These are phyloP conservation scores for Lophotis ruficrista DNA, from an alignment of 2,113 vertebrate species.

Conservation along the genomic window DNA sequence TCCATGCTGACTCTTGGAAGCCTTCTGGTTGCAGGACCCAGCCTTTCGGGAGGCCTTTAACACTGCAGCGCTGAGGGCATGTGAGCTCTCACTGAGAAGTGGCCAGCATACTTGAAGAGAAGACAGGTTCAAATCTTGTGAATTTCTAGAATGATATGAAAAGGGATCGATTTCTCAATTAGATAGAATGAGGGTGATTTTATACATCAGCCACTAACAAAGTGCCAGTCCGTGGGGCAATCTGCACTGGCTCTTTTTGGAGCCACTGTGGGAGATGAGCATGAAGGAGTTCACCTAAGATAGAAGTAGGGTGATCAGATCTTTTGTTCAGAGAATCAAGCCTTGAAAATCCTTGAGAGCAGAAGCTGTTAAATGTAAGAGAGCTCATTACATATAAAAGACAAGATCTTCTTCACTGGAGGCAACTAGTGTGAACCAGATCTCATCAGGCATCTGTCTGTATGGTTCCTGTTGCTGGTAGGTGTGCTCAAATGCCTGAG, in stretches of 20 bases:
- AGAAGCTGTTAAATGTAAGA: not conserved
- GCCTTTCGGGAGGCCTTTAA: not conserved
- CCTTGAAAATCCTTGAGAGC: not conserved
- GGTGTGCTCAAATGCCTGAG: not conserved
- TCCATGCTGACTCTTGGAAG: not conserved
- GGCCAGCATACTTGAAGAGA: not conserved
- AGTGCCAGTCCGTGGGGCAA: not conserved
- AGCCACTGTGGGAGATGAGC: not conserved
- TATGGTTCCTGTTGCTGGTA: not conserved
- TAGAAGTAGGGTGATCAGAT: not conserved
- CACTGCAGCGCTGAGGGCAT: not conserved
- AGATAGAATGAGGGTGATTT: too few relatives aligned
- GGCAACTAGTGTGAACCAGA: not conserved
- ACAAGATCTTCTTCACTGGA: not conserved
- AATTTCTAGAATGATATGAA: not conserved
- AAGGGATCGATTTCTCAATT: not conserved
- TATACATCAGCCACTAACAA: not conserved
- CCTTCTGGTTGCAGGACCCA: not conserved
- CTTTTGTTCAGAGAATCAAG: not conserved
- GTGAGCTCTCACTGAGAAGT: not conserved
- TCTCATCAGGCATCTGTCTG: not conserved
- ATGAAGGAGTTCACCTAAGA: rapidly evolving
- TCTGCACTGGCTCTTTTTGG: not conserved
- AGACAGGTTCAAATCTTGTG: not conserved
- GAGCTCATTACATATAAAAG: not conserved